Evolutionary conservation across 2,888 invertebrate species (phyloP).

Genomic region (Branchipolynoe longqiensis): DNA sequence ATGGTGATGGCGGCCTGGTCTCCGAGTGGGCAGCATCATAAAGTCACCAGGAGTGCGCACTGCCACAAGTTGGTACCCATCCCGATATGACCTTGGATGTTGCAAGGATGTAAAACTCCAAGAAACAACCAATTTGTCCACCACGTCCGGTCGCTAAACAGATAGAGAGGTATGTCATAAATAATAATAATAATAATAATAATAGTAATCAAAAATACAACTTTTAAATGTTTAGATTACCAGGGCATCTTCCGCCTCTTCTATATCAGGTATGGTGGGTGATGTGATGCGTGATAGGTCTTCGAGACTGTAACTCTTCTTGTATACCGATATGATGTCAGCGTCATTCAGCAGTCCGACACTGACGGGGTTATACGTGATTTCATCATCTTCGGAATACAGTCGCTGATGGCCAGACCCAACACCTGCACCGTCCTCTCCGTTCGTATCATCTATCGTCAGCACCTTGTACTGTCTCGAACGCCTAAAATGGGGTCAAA

Average conservation of each 20-base stretch:
- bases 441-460: constrained; percentile 47
- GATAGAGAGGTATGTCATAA: neutral
- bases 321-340: constrained; percentile 77
- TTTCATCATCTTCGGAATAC: constrained; percentile 66
- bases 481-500: constrained; percentile 47
- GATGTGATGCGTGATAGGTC: constrained; percentile 64
- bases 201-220: neutral
- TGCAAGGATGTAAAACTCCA: no score
- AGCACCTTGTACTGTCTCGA: constrained; percentile 63
- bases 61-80: no score
- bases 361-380: constrained; percentile 82
- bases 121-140: no score
- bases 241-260: constrained; percentile 51
- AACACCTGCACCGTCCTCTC: neutral
- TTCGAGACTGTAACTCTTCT: constrained; percentile 78
- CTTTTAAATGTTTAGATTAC: neutral
- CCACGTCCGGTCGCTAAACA: no score
- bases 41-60: no score
- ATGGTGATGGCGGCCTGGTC: no score
- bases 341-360: constrained; percentile 87
- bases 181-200: neutral
- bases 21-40: no score
- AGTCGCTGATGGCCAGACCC: constrained; percentile 61
- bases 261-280: constrained; percentile 44
- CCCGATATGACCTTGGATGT: no score